Evolutionary conservation across 2,888 invertebrate genomes (phyloP), one percentile per base, ranked within the genome.

Genomic region (Microchrysa polita): DNA sequence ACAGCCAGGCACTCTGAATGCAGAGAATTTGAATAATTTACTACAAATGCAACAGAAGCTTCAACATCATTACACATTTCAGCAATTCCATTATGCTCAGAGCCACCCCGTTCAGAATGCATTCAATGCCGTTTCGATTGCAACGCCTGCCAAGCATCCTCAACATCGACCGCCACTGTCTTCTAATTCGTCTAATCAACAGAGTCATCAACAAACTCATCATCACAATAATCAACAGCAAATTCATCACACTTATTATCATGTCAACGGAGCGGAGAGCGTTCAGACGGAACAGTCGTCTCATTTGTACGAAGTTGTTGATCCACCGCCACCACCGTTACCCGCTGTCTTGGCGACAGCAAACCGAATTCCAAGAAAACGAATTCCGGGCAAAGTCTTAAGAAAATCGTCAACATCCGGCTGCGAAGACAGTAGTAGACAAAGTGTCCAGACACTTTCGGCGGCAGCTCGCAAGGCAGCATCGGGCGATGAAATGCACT

Each of bases 221-320:
- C 69, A 59, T 20, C 59, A 22, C 23, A n/a, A 40, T n/a, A 57
- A 42, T 4, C 71, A 34, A 34, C 34, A 55, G n/a, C 57, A 18
- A 16, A 14, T 14, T 16, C 63, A 59, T 65, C 60, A 71, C 18
- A 16, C 9, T 2, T 61, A 44, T 44, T 34, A 22, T 59, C 53
- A 44, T 14, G 72, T 59, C 18, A 27, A 44, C 55, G 60, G 42
- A 16, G 20, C 55, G 42, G 55, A 14, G 14, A 40, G 61, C n/a
- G 9, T 40, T 5, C 9, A 20, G 7, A 34, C 63, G 20, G 74
- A 74, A 7, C 74, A 73, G 34, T 57, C 65, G 18, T 61, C 59
- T 9, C 76, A 76, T 65, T 72, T 76, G 14, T 76, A 76, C 14
- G 74, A 76, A 42, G 73, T 53, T 12, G 69, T 76, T 16, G 73